Conservation (phyloP, 2,888 invertebrate genomes). For the Sthenelais limicola region DNA sequence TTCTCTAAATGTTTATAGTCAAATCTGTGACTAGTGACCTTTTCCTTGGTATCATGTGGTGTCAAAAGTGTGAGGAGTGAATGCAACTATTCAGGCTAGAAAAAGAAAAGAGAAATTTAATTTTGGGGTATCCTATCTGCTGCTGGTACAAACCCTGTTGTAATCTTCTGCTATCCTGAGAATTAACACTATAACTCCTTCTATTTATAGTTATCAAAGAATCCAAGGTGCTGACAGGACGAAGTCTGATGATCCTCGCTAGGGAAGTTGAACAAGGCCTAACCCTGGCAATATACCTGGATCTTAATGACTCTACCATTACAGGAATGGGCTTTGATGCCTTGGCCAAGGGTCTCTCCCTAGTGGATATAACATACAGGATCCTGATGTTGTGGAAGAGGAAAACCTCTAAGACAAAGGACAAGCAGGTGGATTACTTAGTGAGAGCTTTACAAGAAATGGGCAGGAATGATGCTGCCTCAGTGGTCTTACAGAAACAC, state of each 20-base stretch:
- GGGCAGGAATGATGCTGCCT: slow-evolving; percentile 63
- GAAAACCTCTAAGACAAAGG: slow-evolving; percentile 46
- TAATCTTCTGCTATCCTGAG: too few relatives aligned
- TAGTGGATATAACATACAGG: slow-evolving; percentile 69
- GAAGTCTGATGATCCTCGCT: slow-evolving; percentile 66
- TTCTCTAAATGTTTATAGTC: too few relatives aligned
- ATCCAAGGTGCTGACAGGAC: slow-evolving; percentile 66
- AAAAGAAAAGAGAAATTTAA: too few relatives aligned
- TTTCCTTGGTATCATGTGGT: too few relatives aligned
- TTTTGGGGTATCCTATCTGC: too few relatives aligned
- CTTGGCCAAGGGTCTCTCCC: slow-evolving; percentile 66
- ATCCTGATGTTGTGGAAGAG: slow-evolving; percentile 71
- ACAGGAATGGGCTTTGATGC: slow-evolving; percentile 71
- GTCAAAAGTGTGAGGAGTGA: too few relatives aligned
- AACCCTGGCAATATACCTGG: slow-evolving; percentile 69
- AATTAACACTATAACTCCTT: too few relatives aligned
- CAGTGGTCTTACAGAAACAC: slow-evolving; percentile 61
- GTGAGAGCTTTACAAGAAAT: slow-evolving; percentile 62
- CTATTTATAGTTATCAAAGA: slow-evolving; percentile 62
- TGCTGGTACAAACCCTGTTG: too few relatives aligned
- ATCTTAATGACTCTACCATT: slow-evolving; percentile 69
- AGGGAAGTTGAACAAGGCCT: slow-evolving; percentile 67
- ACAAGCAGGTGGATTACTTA: slow-evolving; percentile 61
- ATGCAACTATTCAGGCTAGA: too few relatives aligned
- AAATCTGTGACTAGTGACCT: too few relatives aligned